phyloP scores from a whole-genome alignment of 2,113 vertebrate species.

The Triplophysa dalaica region DNA sequence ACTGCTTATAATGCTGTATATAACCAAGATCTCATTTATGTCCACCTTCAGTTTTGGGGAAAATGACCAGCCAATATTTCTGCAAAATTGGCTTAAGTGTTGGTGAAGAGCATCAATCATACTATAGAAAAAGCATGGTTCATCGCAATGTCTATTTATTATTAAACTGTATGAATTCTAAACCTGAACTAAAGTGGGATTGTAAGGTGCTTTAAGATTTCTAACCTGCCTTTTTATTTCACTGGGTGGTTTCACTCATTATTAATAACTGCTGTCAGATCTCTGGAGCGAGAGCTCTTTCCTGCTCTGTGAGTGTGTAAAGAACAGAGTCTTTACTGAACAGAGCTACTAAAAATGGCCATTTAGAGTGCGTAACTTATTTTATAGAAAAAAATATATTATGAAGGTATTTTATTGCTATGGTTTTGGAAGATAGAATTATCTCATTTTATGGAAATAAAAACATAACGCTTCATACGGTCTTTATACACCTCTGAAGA shows the following conservation, averaged over 20 bases:
- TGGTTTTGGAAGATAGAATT: not conserved
- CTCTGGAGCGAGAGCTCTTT: not conserved
- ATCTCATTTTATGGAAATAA: no score
- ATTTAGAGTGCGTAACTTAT: not conserved
- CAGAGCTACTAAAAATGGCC: constrained; percentile 1
- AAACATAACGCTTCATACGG: no score
- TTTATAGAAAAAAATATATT: not conserved
- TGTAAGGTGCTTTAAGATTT: no score
- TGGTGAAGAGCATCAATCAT: not conserved
- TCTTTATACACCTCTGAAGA: no score
- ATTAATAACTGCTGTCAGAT: not conserved
- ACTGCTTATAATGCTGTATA: constrained; percentile 10
- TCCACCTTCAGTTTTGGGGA: not conserved
- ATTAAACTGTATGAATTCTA: no score
- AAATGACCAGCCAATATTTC: not conserved
- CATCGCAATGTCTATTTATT: no score
- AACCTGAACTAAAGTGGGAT: no score
- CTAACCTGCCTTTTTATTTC: not conserved
- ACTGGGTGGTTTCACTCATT: not conserved
- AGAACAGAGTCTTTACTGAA: not conserved
- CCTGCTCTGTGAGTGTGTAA: not conserved
- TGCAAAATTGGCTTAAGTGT: not conserved
- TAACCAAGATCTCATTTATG: constrained; percentile 6
- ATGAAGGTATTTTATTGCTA: not conserved
- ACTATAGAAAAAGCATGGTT: not conserved